Percentiles rank a stretch among this genome's conserved stretches.
Evolutionary conservation across 2,113 vertebrate species (phyloP).

Genomic region (Clarias magur): DNA sequence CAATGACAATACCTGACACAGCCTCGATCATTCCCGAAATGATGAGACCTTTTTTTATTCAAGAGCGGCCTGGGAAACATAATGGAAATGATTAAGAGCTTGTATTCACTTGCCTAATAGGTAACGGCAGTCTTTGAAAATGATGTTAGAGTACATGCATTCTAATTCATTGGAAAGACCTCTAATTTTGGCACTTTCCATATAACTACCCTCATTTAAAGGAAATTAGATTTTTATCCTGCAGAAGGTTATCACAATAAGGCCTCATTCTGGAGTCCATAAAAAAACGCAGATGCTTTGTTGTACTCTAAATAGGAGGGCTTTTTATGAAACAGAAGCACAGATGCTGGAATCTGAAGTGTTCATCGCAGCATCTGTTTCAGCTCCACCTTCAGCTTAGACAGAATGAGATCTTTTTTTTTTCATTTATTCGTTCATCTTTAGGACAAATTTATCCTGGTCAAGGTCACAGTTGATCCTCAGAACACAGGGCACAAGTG

Average conservation of each 20-base stretch:
- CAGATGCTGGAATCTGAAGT: slow-evolving; percentile 74
- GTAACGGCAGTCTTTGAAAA: slow-evolving; percentile 82
- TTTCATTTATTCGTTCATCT: not conserved
- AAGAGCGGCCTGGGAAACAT: slow-evolving; percentile 67
- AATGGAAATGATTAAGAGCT: slow-evolving; percentile 84
- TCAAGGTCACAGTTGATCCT: not conserved
- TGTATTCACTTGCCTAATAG: slow-evolving; percentile 79
- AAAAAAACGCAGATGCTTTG: slow-evolving; percentile 67
- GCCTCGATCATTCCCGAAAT: slow-evolving; percentile 74
- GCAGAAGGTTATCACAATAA: slow-evolving; percentile 82
- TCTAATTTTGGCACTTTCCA: slow-evolving; percentile 82
- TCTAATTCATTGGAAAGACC: slow-evolving; percentile 78
- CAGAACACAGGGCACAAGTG: not conserved
- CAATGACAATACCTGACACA: slow-evolving; percentile 56
- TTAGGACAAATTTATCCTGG: not conserved
- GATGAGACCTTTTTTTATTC: slow-evolving; percentile 70
- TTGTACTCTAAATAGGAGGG: slow-evolving; percentile 64
- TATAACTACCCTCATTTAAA: slow-evolving; percentile 81
- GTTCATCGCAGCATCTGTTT: slow-evolving; percentile 74
- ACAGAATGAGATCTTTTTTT: slow-evolving; percentile 3
- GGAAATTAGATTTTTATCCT: slow-evolving; percentile 88
- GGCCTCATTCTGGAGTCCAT: slow-evolving; percentile 79
- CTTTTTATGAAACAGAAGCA: slow-evolving; percentile 65
- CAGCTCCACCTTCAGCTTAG: slow-evolving; percentile 50
- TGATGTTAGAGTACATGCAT: slow-evolving; percentile 77